Evolutionary conservation across 2,797 vertebrate genomes (phyloP), one percentile per base, ranked within the genome.

Genomic region (Sebastes itinus): DNA sequence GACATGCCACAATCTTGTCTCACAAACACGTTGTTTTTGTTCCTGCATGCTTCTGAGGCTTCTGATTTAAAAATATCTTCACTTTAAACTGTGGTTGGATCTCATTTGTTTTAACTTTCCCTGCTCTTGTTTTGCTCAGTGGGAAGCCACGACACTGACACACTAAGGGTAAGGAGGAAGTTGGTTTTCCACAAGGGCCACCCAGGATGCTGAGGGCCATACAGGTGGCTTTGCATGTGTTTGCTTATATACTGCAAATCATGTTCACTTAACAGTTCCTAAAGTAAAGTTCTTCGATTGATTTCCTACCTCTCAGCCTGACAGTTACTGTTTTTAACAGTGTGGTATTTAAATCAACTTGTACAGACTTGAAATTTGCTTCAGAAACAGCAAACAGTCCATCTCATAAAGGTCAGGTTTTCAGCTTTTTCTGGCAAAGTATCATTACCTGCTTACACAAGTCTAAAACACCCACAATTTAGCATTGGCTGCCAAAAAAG

Each of bases 161-260:
- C 54, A 30, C n/a, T 54, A 22, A 22, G 20, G n/a, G 35, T 71
- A 9, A 72, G 28, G 27, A 62, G 25, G 27, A 62, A 63, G 10
- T n/a, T 30, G 35, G 72, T 83, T 80, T 88, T 88, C 67, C 71
- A 72, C n/a, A 32, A 18, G 23, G 87, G 72, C 82, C 87, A 87
- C 82, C 82, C 80, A 87, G 78, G 28, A 73, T 58, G 65, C 54
- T 32, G 6, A 71, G 58, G 18, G 56, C 55, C 35, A 27, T 55
- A 28, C 46, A 67, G 65, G 77, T 78, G 70, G 63, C 38, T 56
- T 35, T 49, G 28, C 18, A 23, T 55, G 16, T 63, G 52, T 66
- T 8, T 7, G 56, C 42, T 22, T 28, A 25, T 42, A 23, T 30
- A n/a, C 12, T 62, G 10, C 3, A 72, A 77, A 72, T 68, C 3